phyloP scores from a whole-genome alignment of 2,888 invertebrate species.

The Eupithecia pulchellata region DNA sequence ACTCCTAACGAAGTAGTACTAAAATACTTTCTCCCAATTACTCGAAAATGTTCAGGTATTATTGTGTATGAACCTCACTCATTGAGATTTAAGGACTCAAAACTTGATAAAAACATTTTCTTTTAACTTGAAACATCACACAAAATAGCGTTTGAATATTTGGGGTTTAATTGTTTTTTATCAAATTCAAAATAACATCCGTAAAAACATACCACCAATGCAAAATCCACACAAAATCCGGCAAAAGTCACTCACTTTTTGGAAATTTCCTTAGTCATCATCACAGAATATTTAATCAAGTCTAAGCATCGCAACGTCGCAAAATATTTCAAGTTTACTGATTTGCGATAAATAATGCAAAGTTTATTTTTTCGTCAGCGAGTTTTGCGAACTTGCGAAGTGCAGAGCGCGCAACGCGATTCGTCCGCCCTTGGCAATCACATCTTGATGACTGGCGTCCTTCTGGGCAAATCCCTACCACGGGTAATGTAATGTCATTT shows the following conservation, averaged over 20 bases:
- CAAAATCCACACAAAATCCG: background rate
- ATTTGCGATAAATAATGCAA: background rate
- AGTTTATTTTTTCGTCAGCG: background rate
- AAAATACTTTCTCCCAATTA: background rate
- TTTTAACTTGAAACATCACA: background rate
- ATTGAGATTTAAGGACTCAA: too few species aligned
- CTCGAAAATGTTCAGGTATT: too few species aligned
- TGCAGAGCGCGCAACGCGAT: background rate
- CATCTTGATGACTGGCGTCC: constrained; percentile 18
- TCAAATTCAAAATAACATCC: background rate
- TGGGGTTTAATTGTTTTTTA: background rate
- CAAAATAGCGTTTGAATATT: background rate
- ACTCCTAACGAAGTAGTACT: background rate
- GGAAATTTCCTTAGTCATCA: background rate
- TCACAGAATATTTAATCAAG: background rate
- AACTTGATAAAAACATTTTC: too few species aligned
- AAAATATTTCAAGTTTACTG: background rate
- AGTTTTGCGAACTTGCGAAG: background rate
- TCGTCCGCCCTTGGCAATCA: constrained; percentile 4
- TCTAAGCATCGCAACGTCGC: background rate
- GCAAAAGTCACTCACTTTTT: background rate
- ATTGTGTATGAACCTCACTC: too few species aligned
- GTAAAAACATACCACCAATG: background rate
- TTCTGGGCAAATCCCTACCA: background rate
- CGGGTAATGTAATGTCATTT: background rate